phyloP scores from a whole-genome alignment of 2,888 invertebrate genomes.

The Drosophila paramelanica region DNA sequence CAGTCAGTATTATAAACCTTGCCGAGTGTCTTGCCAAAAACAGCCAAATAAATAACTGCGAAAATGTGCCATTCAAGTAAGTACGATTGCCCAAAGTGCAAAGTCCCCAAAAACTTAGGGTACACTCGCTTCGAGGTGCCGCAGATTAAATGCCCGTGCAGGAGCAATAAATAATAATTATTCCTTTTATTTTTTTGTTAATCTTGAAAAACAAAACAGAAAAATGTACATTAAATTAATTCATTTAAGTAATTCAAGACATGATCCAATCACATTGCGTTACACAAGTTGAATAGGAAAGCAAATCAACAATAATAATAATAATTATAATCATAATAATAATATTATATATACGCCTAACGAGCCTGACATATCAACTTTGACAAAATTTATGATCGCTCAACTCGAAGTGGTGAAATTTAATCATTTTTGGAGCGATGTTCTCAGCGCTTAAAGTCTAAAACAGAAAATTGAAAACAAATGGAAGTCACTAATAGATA shows the following conservation, averaged over 20 bases:
- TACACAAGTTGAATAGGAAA: too few species aligned
- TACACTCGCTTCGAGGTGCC: too few species aligned
- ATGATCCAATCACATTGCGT: too few species aligned
- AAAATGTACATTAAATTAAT: too few species aligned
- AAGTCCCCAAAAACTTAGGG: not conserved
- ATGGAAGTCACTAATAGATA: conserved; percentile 7
- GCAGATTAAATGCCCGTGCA: not conserved
- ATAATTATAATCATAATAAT: too few species aligned
- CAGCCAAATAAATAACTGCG: conserved; percentile 13
- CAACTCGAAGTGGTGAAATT: conserved; percentile 21
- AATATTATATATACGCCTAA: not conserved
- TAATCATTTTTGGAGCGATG: conserved; percentile 48
- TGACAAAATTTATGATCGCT: conserved; percentile 33
- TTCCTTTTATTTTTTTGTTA: too few species aligned
- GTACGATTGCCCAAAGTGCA: conserved; percentile 26
- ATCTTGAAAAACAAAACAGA: too few species aligned
- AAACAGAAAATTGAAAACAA: not conserved
- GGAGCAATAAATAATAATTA: too few species aligned
- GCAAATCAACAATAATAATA: too few species aligned
- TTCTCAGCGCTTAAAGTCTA: conserved; percentile 35
- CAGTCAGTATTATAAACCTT: conserved; percentile 21
- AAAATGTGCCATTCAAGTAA: conserved; percentile 64
- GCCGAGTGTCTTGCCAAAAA: conserved; percentile 31
- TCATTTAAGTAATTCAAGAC: too few species aligned
- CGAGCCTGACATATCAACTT: conserved; percentile 15